Evolutionary conservation across 2,797 vertebrate genomes (phyloP), one percentile per base, ranked within the genome.

Genomic region (Pangasius djambal): DNA sequence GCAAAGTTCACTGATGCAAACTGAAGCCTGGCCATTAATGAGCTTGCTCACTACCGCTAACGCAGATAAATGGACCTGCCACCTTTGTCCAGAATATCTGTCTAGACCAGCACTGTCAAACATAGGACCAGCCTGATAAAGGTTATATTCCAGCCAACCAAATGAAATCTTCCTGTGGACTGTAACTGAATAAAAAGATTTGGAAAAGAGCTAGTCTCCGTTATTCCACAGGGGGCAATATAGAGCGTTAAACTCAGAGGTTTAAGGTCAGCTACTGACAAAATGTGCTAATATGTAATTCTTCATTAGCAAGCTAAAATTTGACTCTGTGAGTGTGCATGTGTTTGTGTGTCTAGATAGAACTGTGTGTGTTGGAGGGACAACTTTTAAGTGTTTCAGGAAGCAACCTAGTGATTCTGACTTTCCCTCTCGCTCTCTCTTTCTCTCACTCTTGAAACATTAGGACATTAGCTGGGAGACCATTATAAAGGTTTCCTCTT

Each of bases 401-500:
- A 79, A 16, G 18, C 5, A 22, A 18, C 20, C 9, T 83, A 83
- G 20, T 83, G 52, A 61, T 13, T 20, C 9, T 34, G 16, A 22
- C 57, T 28, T 20, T 57, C 34, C 67, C n/a, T 52, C 37, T 74
- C 31, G 55, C 77, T 69, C 57, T 55, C 61, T 78, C n/a, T 20
- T 44, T 48, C 55, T 20, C 34, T 37, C 70, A 44, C 55, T 34
- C 61, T 72, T 6, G 15, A 12, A 63, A 40, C 79, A 83, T 83
- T 83, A 86, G 67, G 22, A 44, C 86, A 82, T 88, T 82, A 63
- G 40, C 61, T 74, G 20, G 9, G 52, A 74, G 40, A 74, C 63
- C 10, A 67, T 88, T 67, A 57, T 82, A 63, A 75, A 85, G 79
- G 86, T 22, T 77, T 69, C 48, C 57, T 86, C 72, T 81, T 72